phyloP scores from a whole-genome alignment of 2,888 invertebrate species.

The Muschampia plurimacula region DNA sequence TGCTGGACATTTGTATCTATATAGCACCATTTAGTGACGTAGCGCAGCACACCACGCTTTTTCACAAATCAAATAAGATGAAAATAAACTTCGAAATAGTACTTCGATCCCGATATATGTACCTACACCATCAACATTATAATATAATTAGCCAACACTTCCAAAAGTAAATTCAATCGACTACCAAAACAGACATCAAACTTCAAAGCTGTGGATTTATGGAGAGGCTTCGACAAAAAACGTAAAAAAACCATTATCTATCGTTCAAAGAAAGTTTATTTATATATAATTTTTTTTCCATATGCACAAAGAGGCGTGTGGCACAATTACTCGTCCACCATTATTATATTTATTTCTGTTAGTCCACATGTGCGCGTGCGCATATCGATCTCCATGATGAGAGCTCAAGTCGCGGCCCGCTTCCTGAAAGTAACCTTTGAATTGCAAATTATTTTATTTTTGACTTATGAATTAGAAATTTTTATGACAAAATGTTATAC shows the following conservation, averaged over 20 bases:
- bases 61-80: no score
- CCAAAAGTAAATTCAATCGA: neutral
- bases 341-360: slow-evolving; percentile 82
- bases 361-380: slow-evolving; percentile 73
- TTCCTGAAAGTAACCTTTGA: slow-evolving; percentile 1
- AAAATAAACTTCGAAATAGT: no score
- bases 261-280: slow-evolving; percentile 79
- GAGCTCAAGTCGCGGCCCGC: slow-evolving; percentile 56
- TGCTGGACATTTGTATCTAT: no score
- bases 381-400: slow-evolving; percentile 51
- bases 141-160: no score
- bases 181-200: slow-evolving; percentile 45
- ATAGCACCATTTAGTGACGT: no score
- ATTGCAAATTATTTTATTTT: no score
- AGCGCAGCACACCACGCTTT: no score
- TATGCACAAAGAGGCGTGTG: slow-evolving; percentile 68
- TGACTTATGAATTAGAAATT: no score
- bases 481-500: no score
- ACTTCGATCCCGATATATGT: no score
- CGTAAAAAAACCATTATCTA: slow-evolving; percentile 46
- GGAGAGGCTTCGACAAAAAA: slow-evolving; percentile 8
- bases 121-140: no score
- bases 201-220: slow-evolving; percentile 20
- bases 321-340: slow-evolving; percentile 76
- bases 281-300: slow-evolving; percentile 68